These are phyloP conservation scores for Lasioglossum figueresi DNA, from an alignment of 2,888 invertebrate genomes.

Conservation along the genomic window DNA sequence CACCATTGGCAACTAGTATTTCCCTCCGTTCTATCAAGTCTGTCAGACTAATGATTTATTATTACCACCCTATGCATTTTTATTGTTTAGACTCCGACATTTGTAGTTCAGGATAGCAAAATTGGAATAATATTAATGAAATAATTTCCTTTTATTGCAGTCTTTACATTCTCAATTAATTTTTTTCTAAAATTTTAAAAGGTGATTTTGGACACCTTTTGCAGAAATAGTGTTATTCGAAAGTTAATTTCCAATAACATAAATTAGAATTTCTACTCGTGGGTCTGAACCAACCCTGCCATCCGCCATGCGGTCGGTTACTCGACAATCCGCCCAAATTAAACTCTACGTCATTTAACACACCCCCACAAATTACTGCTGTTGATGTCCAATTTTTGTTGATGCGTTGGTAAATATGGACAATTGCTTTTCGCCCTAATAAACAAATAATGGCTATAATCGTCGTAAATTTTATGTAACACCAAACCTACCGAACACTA, in stretches of 20 bases:
- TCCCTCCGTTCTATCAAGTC: no score
- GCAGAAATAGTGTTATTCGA: background rate
- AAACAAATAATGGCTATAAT: background rate
- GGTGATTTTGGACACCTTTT: no score
- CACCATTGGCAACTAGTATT: no score
- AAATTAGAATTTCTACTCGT: background rate
- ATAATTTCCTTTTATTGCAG: no score
- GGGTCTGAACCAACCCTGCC: background rate
- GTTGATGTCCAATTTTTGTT: background rate
- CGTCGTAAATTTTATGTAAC: background rate
- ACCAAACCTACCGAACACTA: background rate
- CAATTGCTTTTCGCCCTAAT: background rate
- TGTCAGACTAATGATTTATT: no score
- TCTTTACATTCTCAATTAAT: no score
- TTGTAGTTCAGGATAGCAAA: no score
- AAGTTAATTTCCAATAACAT: background rate
- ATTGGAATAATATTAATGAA: no score
- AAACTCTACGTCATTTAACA: background rate
- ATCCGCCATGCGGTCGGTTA: background rate
- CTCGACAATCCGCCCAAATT: background rate
- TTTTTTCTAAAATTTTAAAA: no score
- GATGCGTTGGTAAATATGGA: background rate
- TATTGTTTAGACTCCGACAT: no score
- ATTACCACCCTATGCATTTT: no score
- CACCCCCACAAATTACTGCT: background rate